Percentiles rank a stretch among this genome's conserved stretches.
phyloP scores from a whole-genome alignment of 2,797 vertebrate genomes.

The Epinephelus malabaricus region DNA sequence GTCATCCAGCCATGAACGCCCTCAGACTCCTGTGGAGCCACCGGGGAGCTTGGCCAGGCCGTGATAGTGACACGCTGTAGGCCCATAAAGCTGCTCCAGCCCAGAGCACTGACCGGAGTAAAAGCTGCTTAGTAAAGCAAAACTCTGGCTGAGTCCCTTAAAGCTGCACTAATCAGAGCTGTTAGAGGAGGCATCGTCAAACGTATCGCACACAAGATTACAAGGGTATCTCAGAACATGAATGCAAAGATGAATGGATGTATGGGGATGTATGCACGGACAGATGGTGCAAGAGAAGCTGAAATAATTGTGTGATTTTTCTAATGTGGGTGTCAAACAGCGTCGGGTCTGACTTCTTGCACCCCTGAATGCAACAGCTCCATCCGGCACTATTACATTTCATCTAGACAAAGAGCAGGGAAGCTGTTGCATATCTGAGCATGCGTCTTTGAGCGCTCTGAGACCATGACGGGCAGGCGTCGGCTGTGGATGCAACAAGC shows the following conservation, averaged over 20 bases:
- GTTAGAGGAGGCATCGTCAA: slow-evolving; percentile 66
- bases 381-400: slow-evolving; percentile 51
- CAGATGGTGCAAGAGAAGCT: not conserved
- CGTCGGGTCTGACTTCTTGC: slow-evolving; percentile 34
- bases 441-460: slow-evolving; percentile 65
- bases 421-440: slow-evolving; percentile 79
- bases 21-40: slow-evolving; percentile 27
- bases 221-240: slow-evolving; percentile 33
- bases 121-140: slow-evolving; percentile 81
- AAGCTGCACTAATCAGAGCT: slow-evolving; percentile 82
- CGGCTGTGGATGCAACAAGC: slow-evolving; percentile 70
- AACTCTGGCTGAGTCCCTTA: slow-evolving; percentile 76
- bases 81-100: slow-evolving; percentile 63
- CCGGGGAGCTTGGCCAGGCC: slow-evolving; percentile 54
- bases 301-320: not conserved
- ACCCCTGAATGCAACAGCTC: slow-evolving; percentile 55
- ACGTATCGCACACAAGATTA: slow-evolving; percentile 66
- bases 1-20: slow-evolving; percentile 5
- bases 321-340: slow-evolving; percentile 12
- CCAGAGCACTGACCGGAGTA: slow-evolving; percentile 47
- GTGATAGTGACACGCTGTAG: slow-evolving; percentile 65
- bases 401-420: slow-evolving; percentile 76
- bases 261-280: not conserved
- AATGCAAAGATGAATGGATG: slow-evolving; percentile 1
- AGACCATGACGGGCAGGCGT: slow-evolving; percentile 66